Base-by-base conservation (phyloP, 1,140 invertebrate genomes). In the Cataglyphis hispanica region DNA sequence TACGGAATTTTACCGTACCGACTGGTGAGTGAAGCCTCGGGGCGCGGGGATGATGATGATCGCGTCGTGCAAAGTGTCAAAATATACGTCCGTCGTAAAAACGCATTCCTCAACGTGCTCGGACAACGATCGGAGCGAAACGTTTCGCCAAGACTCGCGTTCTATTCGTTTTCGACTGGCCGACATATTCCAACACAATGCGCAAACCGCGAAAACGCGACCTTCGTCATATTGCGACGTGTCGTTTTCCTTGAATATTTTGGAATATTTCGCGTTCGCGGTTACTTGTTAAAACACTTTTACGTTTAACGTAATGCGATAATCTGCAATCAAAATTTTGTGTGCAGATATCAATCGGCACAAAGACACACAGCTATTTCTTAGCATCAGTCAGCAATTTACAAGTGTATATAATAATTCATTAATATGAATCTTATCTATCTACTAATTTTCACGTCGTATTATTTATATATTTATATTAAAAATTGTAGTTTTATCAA, bases 1-100 rank as follows among this genome's bases (percentile, higher is more conserved):
- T 89, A 92, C 89, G 91, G 89, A 90, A 93, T 94, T 93, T 92
- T 90, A 50, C 46, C 93, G 94, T 95, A 95, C 95, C 95, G 95
- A 95, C 95, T 92, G 94, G 92, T 93, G 86, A 91, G 25, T 5
- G 11, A 37, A 16, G 75, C 87, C 85, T 88, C 87, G 89, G n/a
- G n/a, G n/a, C 87, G 83, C 40, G 69, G 31, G 46, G 53, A 53
- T 72, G 27, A 43, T 87, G 53, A 53, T 72, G 27, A 43, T 87
- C 31, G 60, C 67, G 19, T 72, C 16, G 63, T 75, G 80, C 61
- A 74, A 81, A 84, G 81, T 61, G 22, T 60, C 40, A 63, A 80
- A 86, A 67, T 64, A 27, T 64, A 46, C 31, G 5, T 60, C 25
- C 25, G 11, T 34, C 46, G 25, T 34, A 1, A 22, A 5, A 22